A percentile compares a stretch with the other conserved stretches of the same genome.
Conservation (phyloP, 2,888 invertebrate species). For the Xylophagus ater region DNA sequence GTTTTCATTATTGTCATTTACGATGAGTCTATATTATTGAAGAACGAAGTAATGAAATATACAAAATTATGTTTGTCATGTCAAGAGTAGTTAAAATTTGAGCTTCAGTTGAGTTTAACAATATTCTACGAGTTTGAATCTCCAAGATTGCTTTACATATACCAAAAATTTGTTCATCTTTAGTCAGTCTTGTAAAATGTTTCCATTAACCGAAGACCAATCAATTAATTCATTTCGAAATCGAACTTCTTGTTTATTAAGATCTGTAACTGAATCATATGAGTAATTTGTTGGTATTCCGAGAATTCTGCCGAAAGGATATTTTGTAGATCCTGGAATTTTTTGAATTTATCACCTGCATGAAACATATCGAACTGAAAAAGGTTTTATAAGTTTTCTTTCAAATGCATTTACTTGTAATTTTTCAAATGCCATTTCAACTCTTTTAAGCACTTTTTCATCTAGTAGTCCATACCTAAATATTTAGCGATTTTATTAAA, state of each 20-base stretch:
- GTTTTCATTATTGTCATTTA: no score
- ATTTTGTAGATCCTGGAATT: conserved; percentile 41
- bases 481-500: conserved; percentile 15
- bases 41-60: no score
- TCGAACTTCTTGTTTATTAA: conserved; percentile 48
- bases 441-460: conserved; percentile 41
- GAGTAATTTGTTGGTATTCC: conserved; percentile 65
- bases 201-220: conserved; percentile 53
- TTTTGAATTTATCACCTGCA: no score
- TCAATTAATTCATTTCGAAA: conserved; percentile 51
- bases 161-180: conserved; percentile 69
- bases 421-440: conserved; percentile 48
- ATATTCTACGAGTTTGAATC: conserved; percentile 47
- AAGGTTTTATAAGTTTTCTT: conserved; percentile 47
- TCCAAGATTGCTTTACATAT: conserved; percentile 63
- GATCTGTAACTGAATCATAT: conserved; percentile 44
- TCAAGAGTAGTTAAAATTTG: no score
- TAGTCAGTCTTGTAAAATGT: conserved; percentile 57
- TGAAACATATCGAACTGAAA: conserved; percentile 58
- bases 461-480: conserved; percentile 49
- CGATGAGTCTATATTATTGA: no score
- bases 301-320: conserved; percentile 51
- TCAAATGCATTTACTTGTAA: conserved; percentile 45
- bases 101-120: conserved; percentile 47
- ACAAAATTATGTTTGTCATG: no score